These are phyloP conservation scores for Rafetus swinhoei DNA, from an alignment of 2,113 vertebrate species.

Conservation along the genomic window DNA sequence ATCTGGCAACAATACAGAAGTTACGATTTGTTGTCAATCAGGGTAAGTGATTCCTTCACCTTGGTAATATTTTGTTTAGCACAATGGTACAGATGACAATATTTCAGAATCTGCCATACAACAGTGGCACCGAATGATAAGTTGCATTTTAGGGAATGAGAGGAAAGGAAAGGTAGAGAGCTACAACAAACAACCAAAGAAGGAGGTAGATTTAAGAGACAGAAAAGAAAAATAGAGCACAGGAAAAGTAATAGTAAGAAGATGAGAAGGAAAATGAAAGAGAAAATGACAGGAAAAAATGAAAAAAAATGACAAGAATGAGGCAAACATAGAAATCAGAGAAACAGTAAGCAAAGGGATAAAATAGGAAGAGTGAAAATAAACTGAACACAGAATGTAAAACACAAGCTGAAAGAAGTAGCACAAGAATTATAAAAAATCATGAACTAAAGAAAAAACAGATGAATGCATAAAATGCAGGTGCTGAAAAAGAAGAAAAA, in stretches of 20 bases:
- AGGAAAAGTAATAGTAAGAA: conserved; percentile 23
- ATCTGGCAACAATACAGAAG: conserved; percentile 92
- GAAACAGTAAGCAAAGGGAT: neutral
- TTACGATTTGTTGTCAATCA: conserved; percentile 91
- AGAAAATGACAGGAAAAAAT: neutral
- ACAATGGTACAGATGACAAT: conserved; percentile 72
- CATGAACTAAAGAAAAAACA: conserved; percentile 21
- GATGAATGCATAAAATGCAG: conserved; percentile 18
- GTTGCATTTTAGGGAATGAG: conserved; percentile 35
- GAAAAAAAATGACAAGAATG: neutral
- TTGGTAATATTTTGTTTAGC: conserved; percentile 74
- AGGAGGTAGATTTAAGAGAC: neutral
- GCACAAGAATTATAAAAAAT: neutral
- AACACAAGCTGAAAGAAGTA: conserved; percentile 45
- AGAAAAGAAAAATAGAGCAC: conserved; percentile 48
- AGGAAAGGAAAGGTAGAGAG: conserved; percentile 47
- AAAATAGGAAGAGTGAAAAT: conserved; percentile 26
- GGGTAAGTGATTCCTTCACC: conserved; percentile 83
- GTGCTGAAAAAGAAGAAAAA: conserved; percentile 29
- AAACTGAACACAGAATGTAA: conserved; percentile 52
- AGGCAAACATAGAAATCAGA: conserved; percentile 14
- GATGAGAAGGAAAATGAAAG: neutral
- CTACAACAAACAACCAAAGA: conserved; percentile 35
- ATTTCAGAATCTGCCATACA: conserved; percentile 67
- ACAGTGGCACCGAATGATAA: conserved; percentile 67